Conservation (phyloP, 2,888 invertebrate genomes). For the Podabrus alpinus region DNA sequence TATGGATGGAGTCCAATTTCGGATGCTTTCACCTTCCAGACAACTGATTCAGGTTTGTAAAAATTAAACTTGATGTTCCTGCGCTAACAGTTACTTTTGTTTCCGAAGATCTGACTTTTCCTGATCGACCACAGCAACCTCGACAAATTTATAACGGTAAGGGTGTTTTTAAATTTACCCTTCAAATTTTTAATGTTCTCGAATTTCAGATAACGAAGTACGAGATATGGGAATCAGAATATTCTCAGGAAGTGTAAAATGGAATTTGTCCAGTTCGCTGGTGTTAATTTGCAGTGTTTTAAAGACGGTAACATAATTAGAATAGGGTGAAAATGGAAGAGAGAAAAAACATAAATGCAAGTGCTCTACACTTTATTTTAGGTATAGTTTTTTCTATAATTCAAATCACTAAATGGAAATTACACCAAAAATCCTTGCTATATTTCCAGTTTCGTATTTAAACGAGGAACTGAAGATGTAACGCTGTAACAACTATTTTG, state of each 20-base stretch:
- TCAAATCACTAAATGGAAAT: conserved; percentile 50
- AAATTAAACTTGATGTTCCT: background rate
- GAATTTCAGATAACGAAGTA: conserved; percentile 47
- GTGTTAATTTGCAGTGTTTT: conserved; percentile 26
- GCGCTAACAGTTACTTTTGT: background rate
- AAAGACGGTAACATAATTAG: conserved; percentile 36
- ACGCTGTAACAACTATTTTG: conserved; percentile 17
- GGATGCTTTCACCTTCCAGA: conserved; percentile 66
- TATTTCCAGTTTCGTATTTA: conserved; percentile 12
- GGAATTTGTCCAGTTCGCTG: conserved; percentile 15
- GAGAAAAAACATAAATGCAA: background rate
- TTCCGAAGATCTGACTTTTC: conserved; percentile 47
- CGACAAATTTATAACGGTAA: conserved; percentile 48
- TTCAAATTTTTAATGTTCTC: background rate
- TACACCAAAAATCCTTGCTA: conserved; percentile 44
- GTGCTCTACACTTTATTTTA: conserved; percentile 33
- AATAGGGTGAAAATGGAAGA: conserved; percentile 4
- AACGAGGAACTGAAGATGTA: conserved; percentile 13
- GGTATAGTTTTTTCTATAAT: conserved; percentile 36
- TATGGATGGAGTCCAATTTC: conserved; percentile 70
- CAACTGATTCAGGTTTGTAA: conserved; percentile 65
- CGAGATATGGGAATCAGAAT: conserved; percentile 47
- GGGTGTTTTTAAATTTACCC: conserved; percentile 1
- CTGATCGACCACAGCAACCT: conserved; percentile 50
- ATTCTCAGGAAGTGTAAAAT: conserved; percentile 31